Base-by-base conservation (phyloP, 2,113 vertebrate species). In the Psettodes erumei region DNA sequence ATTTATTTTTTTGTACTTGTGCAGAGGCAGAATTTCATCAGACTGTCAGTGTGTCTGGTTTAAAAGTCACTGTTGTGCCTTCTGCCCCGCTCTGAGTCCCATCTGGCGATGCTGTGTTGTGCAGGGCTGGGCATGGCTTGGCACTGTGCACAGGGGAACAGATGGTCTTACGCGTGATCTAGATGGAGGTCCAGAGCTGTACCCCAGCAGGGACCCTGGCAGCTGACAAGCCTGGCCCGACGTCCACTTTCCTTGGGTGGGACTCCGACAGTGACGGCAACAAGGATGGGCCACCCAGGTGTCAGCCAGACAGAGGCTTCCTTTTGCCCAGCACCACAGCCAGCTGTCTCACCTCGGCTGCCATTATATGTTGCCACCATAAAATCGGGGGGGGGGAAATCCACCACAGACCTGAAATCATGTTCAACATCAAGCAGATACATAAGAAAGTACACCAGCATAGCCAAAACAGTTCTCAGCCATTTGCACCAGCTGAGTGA, bases 161-260 rank as follows among this genome's bases (percentile, higher is more conserved):
- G 90, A 90, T 91, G 88, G 88, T 83, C 77, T 73, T 80, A 79
- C 66, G 67, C 89, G 85, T 88, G 86, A 91, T 90, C 79, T 77
- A 74, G 86, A 75, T 87, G 81, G 84, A 90, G 86, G 82, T 87
- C 83, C 89, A 79, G 77, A 74, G 69, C 56, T 0, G 3, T 37
- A 63, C 59, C 77, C 73, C 88, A 75, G 84, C 79, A 81, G 86
- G 81, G 83, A 82, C 75, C 48, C 58, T 87, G 83, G 80, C 88
- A 90, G 77, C 83, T 84, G 79, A 90, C 72, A 48, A 73, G 47
- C 75, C 68, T 80, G 76, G 87, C 78, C 79, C 32, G 8, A 75
- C 37, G 21, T 81, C 51, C n/a, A 10, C 16, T 15, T 64, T 72
- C 82, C 81, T 88, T 50, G 69, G 61, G 76, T 62, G 68, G 56